Conservation (phyloP, 2,888 invertebrate genomes). For the Acrobasis repandana region DNA sequence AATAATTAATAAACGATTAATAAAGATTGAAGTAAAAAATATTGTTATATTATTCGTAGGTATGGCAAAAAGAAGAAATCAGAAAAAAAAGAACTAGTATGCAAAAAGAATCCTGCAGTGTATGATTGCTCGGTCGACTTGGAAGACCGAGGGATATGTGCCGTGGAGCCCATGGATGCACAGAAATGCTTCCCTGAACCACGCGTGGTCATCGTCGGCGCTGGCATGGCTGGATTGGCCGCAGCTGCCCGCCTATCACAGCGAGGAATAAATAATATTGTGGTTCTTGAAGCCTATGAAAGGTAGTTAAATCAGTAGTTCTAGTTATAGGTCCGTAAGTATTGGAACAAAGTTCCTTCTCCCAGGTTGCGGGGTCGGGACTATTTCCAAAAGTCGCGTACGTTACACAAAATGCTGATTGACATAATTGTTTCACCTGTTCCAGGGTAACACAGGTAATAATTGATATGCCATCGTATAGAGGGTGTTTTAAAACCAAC, state of each 20-base stretch:
- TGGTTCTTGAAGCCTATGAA: slow-evolving; percentile 89
- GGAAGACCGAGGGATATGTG: slow-evolving; percentile 61
- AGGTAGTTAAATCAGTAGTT: slow-evolving; percentile 67
- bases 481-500: no score
- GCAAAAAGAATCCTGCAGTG: slow-evolving; percentile 42
- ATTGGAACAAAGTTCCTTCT: no score
- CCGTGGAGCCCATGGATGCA: slow-evolving; percentile 57
- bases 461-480: no score
- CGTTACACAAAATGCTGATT: no score
- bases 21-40: background rate
- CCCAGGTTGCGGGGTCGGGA: no score
- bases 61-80: background rate
- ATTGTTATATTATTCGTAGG: background rate
- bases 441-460: no score
- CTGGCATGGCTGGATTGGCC: slow-evolving; percentile 90
- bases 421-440: no score
- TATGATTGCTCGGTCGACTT: slow-evolving; percentile 59
- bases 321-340: no score
- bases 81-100: background rate
- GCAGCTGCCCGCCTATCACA: slow-evolving; percentile 88
- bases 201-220: slow-evolving; percentile 88
- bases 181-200: slow-evolving; percentile 76
- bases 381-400: no score
- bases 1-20: no score
- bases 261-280: slow-evolving; percentile 87